Conservation (phyloP, 2,113 vertebrate genomes). For the Anguilla rostrata region DNA sequence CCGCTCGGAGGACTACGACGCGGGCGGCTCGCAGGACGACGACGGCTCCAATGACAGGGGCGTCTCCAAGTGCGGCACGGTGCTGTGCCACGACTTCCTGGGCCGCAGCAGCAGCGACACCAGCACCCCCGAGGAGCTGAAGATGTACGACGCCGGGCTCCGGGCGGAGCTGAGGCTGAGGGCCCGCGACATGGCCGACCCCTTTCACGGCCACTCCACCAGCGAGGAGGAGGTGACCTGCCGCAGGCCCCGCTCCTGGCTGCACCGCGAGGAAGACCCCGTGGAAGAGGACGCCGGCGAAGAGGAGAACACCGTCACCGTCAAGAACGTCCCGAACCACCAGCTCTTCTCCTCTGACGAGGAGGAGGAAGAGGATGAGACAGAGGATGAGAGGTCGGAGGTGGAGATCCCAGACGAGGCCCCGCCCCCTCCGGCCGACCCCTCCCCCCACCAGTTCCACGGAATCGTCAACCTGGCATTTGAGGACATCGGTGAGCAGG, state of each 20-base stretch:
- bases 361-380: conserved; percentile 91
- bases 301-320: conserved; percentile 35
- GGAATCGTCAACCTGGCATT: conserved; percentile 95
- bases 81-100: conserved; percentile 90
- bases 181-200: conserved; percentile 73
- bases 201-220: conserved; percentile 81
- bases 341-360: conserved; percentile 89
- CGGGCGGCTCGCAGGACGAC: conserved; percentile 95
- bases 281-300: conserved; percentile 57
- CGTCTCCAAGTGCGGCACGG: conserved; percentile 91
- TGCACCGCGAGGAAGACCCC: conserved; percentile 63
- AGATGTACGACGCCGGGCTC: conserved; percentile 86
- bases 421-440: conserved; percentile 55
- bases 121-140: conserved; percentile 94
- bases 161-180: conserved; percentile 89
- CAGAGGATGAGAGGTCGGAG: conserved; percentile 88
- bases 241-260: conserved; percentile 76
- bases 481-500: conserved; percentile 83
- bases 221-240: conserved; percentile 86
- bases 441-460: conserved; percentile 76
- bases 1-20: conserved; percentile 95
- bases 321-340: conserved; percentile 59
- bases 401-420: conserved; percentile 75
- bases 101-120: conserved; percentile 97
- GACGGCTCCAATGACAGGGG: conserved; percentile 90